Evolutionary conservation across 2,113 vertebrate species (phyloP).

Genomic region (Platysternon megacephalum): DNA sequence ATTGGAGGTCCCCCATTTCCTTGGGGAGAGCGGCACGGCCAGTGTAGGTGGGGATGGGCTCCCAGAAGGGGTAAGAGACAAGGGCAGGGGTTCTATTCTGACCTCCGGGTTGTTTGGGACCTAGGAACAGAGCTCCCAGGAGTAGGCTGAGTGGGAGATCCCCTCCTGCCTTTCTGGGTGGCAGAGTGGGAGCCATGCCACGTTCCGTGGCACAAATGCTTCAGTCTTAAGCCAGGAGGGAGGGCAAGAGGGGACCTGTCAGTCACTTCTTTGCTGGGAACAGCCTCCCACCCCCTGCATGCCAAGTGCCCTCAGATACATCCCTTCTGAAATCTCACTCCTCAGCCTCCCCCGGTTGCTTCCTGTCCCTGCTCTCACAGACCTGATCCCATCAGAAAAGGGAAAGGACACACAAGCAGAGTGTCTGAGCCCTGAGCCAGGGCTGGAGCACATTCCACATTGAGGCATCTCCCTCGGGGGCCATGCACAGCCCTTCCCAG

Average conservation of each 20-base stretch:
- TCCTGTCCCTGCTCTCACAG: too few relatives aligned
- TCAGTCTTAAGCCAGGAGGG: too few relatives aligned
- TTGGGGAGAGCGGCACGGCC: background rate
- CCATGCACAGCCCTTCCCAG: background rate
- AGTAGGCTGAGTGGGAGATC: background rate
- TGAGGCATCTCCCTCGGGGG: background rate
- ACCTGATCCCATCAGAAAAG: background rate
- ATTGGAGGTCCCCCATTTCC: background rate
- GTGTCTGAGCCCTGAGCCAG: background rate
- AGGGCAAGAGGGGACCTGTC: background rate
- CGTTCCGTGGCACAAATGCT: background rate
- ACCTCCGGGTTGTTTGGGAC: background rate
- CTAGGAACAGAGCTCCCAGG: too few relatives aligned
- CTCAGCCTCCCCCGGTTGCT: background rate
- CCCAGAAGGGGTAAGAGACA: background rate
- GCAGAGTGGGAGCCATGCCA: background rate
- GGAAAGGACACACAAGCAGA: rapidly evolving
- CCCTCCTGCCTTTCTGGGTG: rapidly evolving
- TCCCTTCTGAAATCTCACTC: background rate
- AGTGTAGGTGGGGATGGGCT: background rate
- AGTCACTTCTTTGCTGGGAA: rapidly evolving
- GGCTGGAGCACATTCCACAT: too few relatives aligned
- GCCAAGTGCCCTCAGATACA: background rate
- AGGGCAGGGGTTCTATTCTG: background rate
- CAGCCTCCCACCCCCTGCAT: rapidly evolving